Evolutionary conservation across 2,797 vertebrate species (phyloP).

Genomic region (Bradypodion ventrale): DNA sequence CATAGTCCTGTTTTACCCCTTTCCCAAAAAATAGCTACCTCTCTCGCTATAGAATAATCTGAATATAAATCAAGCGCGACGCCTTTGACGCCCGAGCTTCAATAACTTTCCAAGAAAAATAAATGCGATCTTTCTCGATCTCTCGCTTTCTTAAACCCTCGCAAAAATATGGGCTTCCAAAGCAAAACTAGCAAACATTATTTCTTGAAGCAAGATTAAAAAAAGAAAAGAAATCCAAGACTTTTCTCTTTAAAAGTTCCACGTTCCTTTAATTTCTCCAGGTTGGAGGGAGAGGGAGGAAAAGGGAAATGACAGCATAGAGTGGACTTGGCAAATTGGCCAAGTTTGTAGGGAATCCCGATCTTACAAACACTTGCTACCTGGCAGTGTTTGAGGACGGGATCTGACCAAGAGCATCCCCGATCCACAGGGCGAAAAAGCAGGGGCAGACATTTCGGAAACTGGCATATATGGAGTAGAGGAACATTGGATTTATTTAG

Average conservation of each 20-base stretch:
- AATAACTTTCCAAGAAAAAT: conserved; percentile 65
- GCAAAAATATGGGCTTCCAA: conserved; percentile 67
- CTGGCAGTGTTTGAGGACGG: conserved; percentile 59
- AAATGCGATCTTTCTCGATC: conserved; percentile 60
- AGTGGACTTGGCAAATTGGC: background rate
- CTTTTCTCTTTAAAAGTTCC: conserved; percentile 42
- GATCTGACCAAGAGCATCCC: conserved; percentile 38
- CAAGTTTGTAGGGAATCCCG: background rate
- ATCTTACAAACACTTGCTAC: conserved; percentile 51
- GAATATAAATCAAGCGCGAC: conserved; percentile 60
- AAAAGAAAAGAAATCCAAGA: conserved; percentile 29
- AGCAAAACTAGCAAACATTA: conserved; percentile 16
- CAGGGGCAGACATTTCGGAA: conserved; percentile 6
- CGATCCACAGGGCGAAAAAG: conserved; percentile 52
- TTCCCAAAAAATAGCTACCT: conserved; percentile 82
- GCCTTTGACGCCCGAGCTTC: conserved; percentile 52
- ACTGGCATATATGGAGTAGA: background rate
- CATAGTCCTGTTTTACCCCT: conserved; percentile 78
- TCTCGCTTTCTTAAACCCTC: conserved; percentile 40
- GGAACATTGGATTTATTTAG: background rate
- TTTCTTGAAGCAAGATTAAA: conserved; percentile 46
- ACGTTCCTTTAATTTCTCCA: conserved; percentile 38
- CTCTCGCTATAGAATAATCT: conserved; percentile 72
- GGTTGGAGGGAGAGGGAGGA: no score
- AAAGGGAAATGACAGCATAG: background rate